A percentile compares a stretch with the other conserved stretches of the same genome.
Evolutionary conservation across 1,140 invertebrate species (phyloP).

Genomic region (Pseudachorutes palmiensis): DNA sequence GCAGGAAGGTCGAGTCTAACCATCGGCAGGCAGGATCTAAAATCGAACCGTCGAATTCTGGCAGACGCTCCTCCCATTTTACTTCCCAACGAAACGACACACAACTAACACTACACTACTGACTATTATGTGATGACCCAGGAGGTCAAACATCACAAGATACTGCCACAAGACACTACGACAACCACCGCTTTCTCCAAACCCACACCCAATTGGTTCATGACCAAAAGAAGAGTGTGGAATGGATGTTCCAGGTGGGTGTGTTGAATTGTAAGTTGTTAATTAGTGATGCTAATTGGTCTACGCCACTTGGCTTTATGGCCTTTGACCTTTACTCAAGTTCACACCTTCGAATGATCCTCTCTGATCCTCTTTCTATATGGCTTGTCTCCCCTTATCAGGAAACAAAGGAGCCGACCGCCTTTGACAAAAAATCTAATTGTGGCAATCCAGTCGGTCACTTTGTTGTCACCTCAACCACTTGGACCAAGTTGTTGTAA

Average conservation of each 20-base stretch:
- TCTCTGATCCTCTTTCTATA: background rate
- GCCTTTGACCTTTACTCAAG: background rate
- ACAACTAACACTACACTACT: constrained; percentile 20
- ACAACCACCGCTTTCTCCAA: constrained; percentile 18
- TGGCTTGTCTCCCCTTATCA: background rate
- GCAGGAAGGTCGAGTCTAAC: constrained; percentile 36
- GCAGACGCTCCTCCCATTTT: constrained; percentile 27
- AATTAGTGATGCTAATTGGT: too few relatives aligned
- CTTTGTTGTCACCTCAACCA: background rate
- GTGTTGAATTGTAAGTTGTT: too few relatives aligned
- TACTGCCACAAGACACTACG: too few relatives aligned
- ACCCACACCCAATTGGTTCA: too few relatives aligned
- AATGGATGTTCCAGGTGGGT: too few relatives aligned
- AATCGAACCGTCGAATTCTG: constrained; percentile 36
- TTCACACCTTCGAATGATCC: background rate
- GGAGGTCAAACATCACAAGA: constrained; percentile 20
- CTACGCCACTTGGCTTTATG: constrained; percentile 3
- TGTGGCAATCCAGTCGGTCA: too few relatives aligned
- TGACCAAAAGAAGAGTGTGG: too few relatives aligned
- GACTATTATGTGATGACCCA: background rate
- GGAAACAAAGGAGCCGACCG: background rate
- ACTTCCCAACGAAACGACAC: constrained; percentile 29
- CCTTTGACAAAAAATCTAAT: background rate
- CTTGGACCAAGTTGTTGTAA: background rate
- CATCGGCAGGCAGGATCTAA: constrained; percentile 35